Evolutionary conservation across 2,797 vertebrate species (phyloP), one percentile per base, ranked within the genome.

Genomic region (Lates japonicus): DNA sequence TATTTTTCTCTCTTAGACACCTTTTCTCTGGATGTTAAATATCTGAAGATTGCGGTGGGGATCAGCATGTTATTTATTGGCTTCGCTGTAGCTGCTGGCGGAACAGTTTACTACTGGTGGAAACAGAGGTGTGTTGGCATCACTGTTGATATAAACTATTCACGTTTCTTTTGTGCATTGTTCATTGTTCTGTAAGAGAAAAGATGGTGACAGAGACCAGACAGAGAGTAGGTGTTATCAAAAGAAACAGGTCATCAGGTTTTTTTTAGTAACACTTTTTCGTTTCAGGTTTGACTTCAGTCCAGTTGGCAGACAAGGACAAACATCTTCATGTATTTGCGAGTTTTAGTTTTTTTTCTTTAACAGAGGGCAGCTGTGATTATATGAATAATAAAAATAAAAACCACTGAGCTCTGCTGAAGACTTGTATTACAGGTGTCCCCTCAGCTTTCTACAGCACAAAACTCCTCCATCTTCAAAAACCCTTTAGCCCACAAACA

Each of bases 61-160:
- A 61, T 65, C 20, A 7, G 74, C 39, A 67, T 22, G 46, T 74
- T 82, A 70, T 31, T 72, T 0, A n/a, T 49, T 0, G 74, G 79
- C 63, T 8, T 88, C 44, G 12, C 7, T 7, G 35, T 25, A 17
- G 78, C 81, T 17, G 17, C 48, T 3, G 63, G 62, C 10, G 79
- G 84, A 54, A 68, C 58, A 1, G 63, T 31, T 78, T 78, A 80
- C 70, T 68, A 61, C 3, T 44, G 70, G 73, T 69, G 84, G 81
- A 73, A 73, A 57, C 39, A 41, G 63, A 84, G 52, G 66, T 83
- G 51, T 7, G 78, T 67, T 63, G 12, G 63, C 25, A 3, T 69
- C 42, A 22, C 13, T 20, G 13, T n/a, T 9, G 0, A 5, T 46
- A 1, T 37, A 63, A 67, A 41, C 20, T 7, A 5, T 48, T 19